Percentiles rank a stretch among this genome's conserved stretches.
phyloP scores from a whole-genome alignment of 2,797 vertebrate genomes.

The Hemitrygon akajei region DNA sequence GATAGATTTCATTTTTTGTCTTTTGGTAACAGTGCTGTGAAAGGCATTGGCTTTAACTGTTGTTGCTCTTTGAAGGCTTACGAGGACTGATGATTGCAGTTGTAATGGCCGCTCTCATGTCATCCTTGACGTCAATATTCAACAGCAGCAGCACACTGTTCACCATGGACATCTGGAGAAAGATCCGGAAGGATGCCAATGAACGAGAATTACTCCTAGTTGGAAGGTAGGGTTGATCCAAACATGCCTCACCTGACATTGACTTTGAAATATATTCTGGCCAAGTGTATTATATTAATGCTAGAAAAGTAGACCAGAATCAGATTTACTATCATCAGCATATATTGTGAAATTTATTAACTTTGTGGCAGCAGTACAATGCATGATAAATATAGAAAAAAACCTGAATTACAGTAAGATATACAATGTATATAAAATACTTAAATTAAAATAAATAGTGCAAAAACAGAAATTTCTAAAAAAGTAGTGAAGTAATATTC shows the following conservation, averaged over 20 bases:
- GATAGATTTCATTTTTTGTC: neutral
- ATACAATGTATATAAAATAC: too few species aligned
- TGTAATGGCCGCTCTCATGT: slow-evolving; percentile 88
- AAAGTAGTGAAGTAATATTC: too few species aligned
- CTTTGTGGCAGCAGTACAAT: too few species aligned
- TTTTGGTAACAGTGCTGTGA: neutral
- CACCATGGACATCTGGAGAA: slow-evolving; percentile 88
- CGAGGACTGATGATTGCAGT: slow-evolving; percentile 81
- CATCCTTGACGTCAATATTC: slow-evolving; percentile 83
- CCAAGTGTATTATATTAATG: neutral
- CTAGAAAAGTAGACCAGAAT: neutral
- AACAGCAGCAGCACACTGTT: slow-evolving; percentile 87
- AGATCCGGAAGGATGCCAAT: slow-evolving; percentile 59
- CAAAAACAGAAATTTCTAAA: too few species aligned
- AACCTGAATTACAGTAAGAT: too few species aligned
- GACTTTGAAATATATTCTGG: neutral
- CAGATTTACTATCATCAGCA: too few species aligned
- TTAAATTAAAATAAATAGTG: too few species aligned
- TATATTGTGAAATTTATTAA: too few species aligned
- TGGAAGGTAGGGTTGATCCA: slow-evolving; percentile 61
- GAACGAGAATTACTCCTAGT: slow-evolving; percentile 80
- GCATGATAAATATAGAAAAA: too few species aligned
- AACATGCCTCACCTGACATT: slow-evolving; percentile 11
- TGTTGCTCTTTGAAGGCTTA: slow-evolving; percentile 61
- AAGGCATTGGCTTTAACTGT: neutral